Conservation (phyloP, 2,113 vertebrate genomes). For the Apeltes quadracus region DNA sequence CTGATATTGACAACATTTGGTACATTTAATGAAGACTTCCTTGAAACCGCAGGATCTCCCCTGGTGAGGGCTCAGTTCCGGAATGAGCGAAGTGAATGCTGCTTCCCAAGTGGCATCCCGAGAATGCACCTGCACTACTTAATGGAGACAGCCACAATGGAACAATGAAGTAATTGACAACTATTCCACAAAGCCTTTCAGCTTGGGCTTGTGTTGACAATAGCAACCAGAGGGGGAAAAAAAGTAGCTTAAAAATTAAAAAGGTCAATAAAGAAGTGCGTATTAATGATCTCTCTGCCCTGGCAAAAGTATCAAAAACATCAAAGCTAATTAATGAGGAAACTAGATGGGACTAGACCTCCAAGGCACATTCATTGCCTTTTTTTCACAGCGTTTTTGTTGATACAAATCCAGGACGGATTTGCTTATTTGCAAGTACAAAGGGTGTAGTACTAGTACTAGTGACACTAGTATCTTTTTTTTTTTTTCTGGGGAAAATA, state of each 20-base stretch:
- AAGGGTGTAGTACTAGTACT: slow-evolving; percentile 44
- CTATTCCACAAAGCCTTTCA: slow-evolving; percentile 52
- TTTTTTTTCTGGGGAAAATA: slow-evolving; percentile 30
- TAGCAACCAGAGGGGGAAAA: slow-evolving; percentile 37
- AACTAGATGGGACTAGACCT: slow-evolving; percentile 69
- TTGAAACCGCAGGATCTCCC: slow-evolving; percentile 64
- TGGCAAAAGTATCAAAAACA: slow-evolving; percentile 64
- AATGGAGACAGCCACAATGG: slow-evolving; percentile 64
- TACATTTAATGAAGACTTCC: slow-evolving; percentile 69
- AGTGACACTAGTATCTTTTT: slow-evolving; percentile 45
- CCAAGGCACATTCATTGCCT: slow-evolving; percentile 70
- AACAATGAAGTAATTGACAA: slow-evolving; percentile 72
- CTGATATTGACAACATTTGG: slow-evolving; percentile 59
- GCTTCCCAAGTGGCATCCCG: slow-evolving; percentile 59
- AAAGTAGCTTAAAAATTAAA: slow-evolving; percentile 14
- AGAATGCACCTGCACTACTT: slow-evolving; percentile 65
- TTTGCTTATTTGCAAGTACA: slow-evolving; percentile 72
- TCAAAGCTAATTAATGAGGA: slow-evolving; percentile 69
- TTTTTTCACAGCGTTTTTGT: slow-evolving; percentile 75
- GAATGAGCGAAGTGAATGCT: slow-evolving; percentile 60
- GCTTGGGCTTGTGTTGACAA: slow-evolving; percentile 54
- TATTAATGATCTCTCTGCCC: slow-evolving; percentile 71
- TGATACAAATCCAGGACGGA: slow-evolving; percentile 67
- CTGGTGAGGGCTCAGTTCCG: slow-evolving; percentile 43
- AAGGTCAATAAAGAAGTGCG: slow-evolving; percentile 62